phyloP scores from a whole-genome alignment of 2,113 vertebrate genomes.

The Butorides virescens region DNA sequence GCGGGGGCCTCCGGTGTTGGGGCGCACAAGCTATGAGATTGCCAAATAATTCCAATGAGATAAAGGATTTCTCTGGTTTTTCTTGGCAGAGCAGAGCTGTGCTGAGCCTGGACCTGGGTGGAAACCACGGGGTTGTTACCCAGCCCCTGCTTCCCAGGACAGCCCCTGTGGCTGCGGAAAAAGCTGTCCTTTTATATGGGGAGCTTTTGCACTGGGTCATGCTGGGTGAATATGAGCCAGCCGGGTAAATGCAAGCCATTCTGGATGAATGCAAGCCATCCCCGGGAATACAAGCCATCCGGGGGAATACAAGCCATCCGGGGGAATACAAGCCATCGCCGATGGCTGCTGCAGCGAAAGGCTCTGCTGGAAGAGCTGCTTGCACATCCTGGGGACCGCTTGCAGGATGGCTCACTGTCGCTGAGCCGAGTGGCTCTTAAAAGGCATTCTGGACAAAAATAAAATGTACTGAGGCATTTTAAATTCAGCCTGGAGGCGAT shows the following conservation, averaged over 20 bases:
- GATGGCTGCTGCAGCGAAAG: background rate
- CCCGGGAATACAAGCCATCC: background rate
- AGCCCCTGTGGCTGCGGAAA: background rate
- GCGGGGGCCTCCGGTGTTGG: background rate
- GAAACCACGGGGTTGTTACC: background rate
- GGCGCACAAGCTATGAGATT: background rate
- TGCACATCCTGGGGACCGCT: fast-evolving
- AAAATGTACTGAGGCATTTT: slow-evolving; percentile 48
- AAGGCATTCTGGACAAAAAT: slow-evolving; percentile 34
- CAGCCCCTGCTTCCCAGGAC: background rate
- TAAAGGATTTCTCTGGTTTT: background rate
- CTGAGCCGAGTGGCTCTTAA: background rate
- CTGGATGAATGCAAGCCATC: background rate
- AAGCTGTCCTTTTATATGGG: background rate
- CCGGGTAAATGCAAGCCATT: background rate
- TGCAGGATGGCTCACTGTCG: background rate
- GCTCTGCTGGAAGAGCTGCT: background rate
- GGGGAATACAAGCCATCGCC: background rate
- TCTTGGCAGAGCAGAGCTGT: background rate
- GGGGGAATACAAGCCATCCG: background rate
- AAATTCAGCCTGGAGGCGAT: slow-evolving; percentile 41
- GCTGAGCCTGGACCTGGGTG: background rate
- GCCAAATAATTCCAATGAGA: background rate
- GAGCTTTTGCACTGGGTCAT: background rate
- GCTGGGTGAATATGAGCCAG: background rate